Percentiles rank a stretch among this genome's conserved stretches.
These are phyloP conservation scores for Hanleya hanleyi DNA, from an alignment of 2,888 invertebrate genomes.

Conservation along the genomic window DNA sequence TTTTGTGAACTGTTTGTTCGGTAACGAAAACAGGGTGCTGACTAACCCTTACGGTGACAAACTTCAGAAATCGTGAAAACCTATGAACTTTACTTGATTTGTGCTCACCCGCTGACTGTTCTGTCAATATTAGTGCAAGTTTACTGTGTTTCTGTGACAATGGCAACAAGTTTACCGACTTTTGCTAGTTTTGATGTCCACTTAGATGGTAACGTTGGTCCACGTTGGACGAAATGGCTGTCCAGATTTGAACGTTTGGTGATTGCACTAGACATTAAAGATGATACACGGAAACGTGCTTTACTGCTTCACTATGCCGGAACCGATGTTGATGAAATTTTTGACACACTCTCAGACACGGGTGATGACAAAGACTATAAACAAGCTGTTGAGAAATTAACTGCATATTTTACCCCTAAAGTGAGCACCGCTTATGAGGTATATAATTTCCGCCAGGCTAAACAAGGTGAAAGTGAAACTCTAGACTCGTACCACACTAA, in stretches of 20 bases:
- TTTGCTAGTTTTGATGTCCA: not conserved
- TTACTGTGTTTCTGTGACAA: too few relatives aligned
- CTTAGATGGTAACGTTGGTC: not conserved
- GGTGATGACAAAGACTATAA: slow-evolving; percentile 8
- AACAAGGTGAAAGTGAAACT: not conserved
- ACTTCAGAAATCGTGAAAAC: too few relatives aligned
- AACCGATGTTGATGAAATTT: slow-evolving; percentile 15
- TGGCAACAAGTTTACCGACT: slow-evolving; percentile 1
- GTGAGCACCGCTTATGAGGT: slow-evolving; percentile 10
- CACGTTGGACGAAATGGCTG: slow-evolving; percentile 9
- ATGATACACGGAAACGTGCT: slow-evolving; percentile 4
- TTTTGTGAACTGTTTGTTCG: too few relatives aligned
- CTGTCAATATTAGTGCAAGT: too few relatives aligned
- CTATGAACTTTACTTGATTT: too few relatives aligned
- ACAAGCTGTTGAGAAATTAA: not conserved
- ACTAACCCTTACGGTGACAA: too few relatives aligned
- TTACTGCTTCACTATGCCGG: slow-evolving; percentile 16
- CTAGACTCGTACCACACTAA: slow-evolving; percentile 9
- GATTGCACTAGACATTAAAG: not conserved
- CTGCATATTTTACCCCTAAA: slow-evolving; percentile 10
- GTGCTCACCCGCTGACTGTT: too few relatives aligned
- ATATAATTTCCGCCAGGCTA: not conserved
- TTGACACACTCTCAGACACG: slow-evolving; percentile 9
- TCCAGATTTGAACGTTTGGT: slow-evolving; percentile 12
- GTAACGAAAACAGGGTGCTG: too few relatives aligned